A percentile compares a stretch with the other conserved stretches of the same genome.
phyloP scores from a whole-genome alignment of 2,113 vertebrate genomes.

The Charadrius vociferus region DNA sequence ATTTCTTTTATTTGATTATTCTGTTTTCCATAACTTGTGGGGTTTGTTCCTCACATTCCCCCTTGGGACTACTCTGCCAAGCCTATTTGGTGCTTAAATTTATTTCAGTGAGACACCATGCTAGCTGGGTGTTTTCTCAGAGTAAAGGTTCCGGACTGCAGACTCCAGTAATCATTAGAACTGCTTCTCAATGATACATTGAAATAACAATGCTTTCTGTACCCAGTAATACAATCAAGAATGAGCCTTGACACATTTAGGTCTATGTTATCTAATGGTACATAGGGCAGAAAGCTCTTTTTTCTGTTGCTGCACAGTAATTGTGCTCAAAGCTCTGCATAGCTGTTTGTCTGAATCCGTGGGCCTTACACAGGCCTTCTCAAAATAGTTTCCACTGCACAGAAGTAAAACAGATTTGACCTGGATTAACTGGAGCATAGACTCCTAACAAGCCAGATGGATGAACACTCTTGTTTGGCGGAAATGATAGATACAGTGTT shows the following conservation, averaged over 20 bases:
- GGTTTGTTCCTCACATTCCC: background rate
- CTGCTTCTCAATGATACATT: background rate
- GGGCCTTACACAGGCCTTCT: background rate
- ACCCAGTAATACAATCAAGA: background rate
- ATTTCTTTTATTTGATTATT: background rate
- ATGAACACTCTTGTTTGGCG: background rate
- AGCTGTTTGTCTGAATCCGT: background rate
- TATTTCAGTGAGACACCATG: background rate
- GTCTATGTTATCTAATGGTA: background rate
- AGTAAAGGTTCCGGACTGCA: background rate
- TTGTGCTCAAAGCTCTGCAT: background rate
- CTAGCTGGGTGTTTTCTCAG: background rate
- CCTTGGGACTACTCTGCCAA: background rate
- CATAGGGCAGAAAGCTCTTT: background rate
- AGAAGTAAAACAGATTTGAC: slow-evolving; percentile 44
- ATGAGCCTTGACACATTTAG: background rate
- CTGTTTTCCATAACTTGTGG: background rate
- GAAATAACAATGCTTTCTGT: background rate
- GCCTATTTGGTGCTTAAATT: background rate
- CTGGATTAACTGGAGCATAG: slow-evolving; percentile 22
- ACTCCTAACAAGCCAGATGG: slow-evolving; percentile 23
- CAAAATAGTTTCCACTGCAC: slow-evolving; percentile 10
- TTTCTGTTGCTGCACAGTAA: background rate
- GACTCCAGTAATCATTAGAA: background rate
- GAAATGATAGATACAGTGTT: background rate